Base-by-base conservation (phyloP, 2,113 vertebrate species). In the Poeciliopsis turrubarensis region DNA sequence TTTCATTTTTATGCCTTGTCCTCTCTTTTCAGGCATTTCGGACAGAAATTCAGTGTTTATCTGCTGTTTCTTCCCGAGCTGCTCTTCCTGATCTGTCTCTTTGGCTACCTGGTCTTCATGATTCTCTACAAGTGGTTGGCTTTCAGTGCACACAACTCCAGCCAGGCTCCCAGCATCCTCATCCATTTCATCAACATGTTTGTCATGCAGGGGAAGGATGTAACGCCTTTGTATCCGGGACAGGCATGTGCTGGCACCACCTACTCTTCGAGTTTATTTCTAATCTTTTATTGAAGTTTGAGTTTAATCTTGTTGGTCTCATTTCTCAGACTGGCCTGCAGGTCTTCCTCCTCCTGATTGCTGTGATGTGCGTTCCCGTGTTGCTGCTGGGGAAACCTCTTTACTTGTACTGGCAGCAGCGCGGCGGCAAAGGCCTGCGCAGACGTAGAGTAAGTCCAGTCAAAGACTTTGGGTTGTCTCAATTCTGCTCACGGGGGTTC, bases 131-230 rank as follows among this genome's bases (percentile, higher is more conserved):
- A 99, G 89, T 99, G 98, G 98, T 72, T 99, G 80, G 94, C 94
- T 0, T 99, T 94, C 68, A 92, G 95, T 0, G 95, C 92, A 0
- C 86, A 78, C 22, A 93, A 96, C 81, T 98, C 98, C 1, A 91
- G 85, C 9, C 71, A 84, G 1, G 98, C 97, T 26, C 98, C 98
- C 9, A 99, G 97, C 88, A 97, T 99, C 84, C 95, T 99, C 66
- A 97, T 99, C 51, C 94, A 97, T 39, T 99, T 98, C 82, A 99
- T 99, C 78, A 96, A 96, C 91, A 99, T 99, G 97, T 99, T 99
- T 54, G 89, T 99, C 25, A 97, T 97, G 91, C 85, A 94, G 25
- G 91, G 85, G 12, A 92, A 89, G 4, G 82, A 83, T 15, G 83
- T 91, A 11, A 69, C 84, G 0, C 89, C 87, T 3, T 94, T 99